Evolutionary conservation across 2,113 vertebrate genomes (phyloP), one percentile per base, ranked within the genome.

Genomic region (Tautogolabrus adspersus): DNA sequence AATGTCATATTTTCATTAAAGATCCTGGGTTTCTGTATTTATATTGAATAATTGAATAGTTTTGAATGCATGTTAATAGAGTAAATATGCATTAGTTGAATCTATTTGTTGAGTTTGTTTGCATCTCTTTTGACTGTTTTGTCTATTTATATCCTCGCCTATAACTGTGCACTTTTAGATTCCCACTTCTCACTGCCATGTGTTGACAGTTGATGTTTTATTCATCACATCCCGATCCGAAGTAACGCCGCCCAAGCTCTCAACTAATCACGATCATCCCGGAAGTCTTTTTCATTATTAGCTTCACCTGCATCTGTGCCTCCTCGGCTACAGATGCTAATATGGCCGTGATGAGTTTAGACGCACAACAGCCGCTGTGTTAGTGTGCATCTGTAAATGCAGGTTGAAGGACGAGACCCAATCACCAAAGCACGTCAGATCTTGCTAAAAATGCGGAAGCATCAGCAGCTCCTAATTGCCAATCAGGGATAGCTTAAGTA

Each of bases 391-490:
- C 69, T 67, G 67, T 55, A 72, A 61, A 66, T 65, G 64, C 51
- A 78, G 61, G 44, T 72, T 73, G 72, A 84, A 26, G 81, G 74
- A 84, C 83, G 79, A 74, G 58, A 73, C 59, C 77, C 82, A 75
- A 83, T 79, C 77, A 76, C 63, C 54, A 42, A 64, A 86, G 78
- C 47, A 69, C 51, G 19, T 68, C 80, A 66, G 40, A 58, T 74
- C 30, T 47, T 38, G 68, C 77, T 51, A 70, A 37, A 80, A 54
- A 65, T n/a, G 9, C 42, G n/a, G 55, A 71, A 58, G 71, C 51
- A 42, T 68, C 37, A 52, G 68, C 44, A 79, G 51, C 72, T 71
- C 26, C 63, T 81, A 86, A 88, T 89, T 91, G 79, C 56, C 72
- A 87, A 78, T 90, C 87, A 73, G 72, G 66, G 37, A 72, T 44